These are phyloP conservation scores for Bellardia bayeri DNA, from an alignment of 2,888 invertebrate species.

Conservation along the genomic window DNA sequence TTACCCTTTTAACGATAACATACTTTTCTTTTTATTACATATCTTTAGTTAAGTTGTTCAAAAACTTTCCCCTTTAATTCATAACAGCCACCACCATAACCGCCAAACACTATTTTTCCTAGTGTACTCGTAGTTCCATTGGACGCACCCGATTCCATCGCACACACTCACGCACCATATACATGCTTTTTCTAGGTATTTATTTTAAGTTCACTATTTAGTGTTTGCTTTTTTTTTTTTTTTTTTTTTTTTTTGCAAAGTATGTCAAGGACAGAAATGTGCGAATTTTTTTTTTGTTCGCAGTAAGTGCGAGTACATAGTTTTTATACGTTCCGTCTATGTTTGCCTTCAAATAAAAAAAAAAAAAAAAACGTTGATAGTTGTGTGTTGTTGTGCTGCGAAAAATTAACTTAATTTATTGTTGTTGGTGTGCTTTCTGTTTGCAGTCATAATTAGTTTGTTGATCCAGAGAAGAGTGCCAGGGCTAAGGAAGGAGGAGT, in stretches of 20 bases:
- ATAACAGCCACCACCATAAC: not conserved
- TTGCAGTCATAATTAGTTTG: constrained; percentile 63
- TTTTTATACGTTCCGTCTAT: constrained; percentile 45
- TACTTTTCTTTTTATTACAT: not conserved
- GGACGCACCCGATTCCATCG: constrained; percentile 65
- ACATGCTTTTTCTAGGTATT: constrained; percentile 3
- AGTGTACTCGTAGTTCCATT: constrained; percentile 51
- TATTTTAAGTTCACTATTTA: constrained; percentile 61
- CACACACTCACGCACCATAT: constrained; percentile 62
- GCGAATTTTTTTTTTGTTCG: constrained; percentile 78
- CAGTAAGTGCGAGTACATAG: not conserved
- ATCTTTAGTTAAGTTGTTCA: not conserved
- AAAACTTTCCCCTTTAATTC: not conserved
- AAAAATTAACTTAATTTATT: constrained; percentile 64
- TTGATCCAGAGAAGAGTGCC: not conserved
- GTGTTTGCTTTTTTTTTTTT: constrained; percentile 15
- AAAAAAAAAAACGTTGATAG: constrained; percentile 41
- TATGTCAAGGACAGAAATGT: constrained; percentile 83
- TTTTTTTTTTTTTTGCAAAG: constrained; percentile 74
- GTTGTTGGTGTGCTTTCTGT: constrained; percentile 36
- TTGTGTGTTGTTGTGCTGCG: constrained; percentile 32
- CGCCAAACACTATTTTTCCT: not conserved
- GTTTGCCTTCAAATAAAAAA: constrained; percentile 44
- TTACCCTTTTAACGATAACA: not conserved
- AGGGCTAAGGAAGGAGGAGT: constrained; percentile 27